These are phyloP conservation scores for Mesorhabditis spiculigera DNA, from an alignment of 2,888 invertebrate genomes.

Conservation along the genomic window DNA sequence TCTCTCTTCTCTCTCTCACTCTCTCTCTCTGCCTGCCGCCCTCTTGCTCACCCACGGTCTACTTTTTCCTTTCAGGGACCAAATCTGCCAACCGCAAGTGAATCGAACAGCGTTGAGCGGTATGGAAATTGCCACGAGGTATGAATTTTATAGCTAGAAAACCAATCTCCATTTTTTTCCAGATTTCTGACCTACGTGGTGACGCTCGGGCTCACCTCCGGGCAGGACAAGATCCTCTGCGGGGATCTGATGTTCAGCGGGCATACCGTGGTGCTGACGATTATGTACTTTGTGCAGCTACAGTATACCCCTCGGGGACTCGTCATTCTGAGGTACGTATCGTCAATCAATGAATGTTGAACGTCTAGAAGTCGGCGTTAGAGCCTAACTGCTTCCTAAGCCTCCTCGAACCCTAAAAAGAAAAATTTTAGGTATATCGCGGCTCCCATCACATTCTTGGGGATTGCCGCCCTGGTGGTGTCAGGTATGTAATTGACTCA, in stretches of 20 bases:
- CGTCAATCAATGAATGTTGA: no score
- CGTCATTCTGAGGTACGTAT: constrained; percentile 44
- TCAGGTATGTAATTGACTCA: constrained; percentile 18
- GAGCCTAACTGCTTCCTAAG: not conserved
- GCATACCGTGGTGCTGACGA: constrained; percentile 54
- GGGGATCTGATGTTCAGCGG: constrained; percentile 58
- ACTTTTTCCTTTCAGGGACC: constrained; percentile 30
- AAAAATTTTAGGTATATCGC: constrained; percentile 44
- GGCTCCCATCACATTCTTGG: constrained; percentile 54
- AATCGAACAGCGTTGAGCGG: constrained; percentile 55
- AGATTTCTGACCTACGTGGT: constrained; percentile 57
- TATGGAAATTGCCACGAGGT: constrained; percentile 48
- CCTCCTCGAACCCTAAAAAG: not conserved
- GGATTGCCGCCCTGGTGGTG: constrained; percentile 54
- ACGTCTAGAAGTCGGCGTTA: not conserved
- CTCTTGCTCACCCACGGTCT: not conserved
- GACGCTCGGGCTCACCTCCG: constrained; percentile 54
- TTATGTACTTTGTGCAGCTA: constrained; percentile 55
- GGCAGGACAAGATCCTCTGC: constrained; percentile 57
- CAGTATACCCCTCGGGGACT: constrained; percentile 54
- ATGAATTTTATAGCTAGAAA: not conserved
- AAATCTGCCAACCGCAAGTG: constrained; percentile 54
- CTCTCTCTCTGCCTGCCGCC: no score
- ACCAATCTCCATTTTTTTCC: constrained; percentile 9
- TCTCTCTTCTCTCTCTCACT: no score